Evolutionary conservation across 2,888 invertebrate species (phyloP), one percentile per base, ranked within the genome.

Genomic region (Ornithoptera alexandrae): DNA sequence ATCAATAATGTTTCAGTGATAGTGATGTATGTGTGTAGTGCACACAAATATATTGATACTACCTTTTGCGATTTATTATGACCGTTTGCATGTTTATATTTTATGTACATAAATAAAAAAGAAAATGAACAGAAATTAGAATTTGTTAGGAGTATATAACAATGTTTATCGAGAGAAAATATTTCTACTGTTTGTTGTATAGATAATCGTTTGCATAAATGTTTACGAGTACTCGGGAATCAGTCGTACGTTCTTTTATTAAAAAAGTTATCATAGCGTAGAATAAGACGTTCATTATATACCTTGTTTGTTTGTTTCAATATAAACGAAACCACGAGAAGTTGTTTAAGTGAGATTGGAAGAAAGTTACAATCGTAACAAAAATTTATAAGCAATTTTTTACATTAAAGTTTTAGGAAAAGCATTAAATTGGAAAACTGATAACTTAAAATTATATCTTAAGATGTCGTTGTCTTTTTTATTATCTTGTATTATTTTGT

Each of bases 271-370:
- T 24, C 42, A 24, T 56, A n/a, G 46, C 58, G 42, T 18, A 39
- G 65, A 46, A 22, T 20, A 57, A 65, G 39, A 65, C 30, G 42
- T 59, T 59, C 59, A 46, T 65, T 59, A 12, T 57, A 20, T 65
- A 65, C 57, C 57, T 57, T 53, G 36, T 63, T 56, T 59, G 18
- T 59, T 65, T 65, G 65, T 65, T 58, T 65, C 42, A 46, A 59
- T 59, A 24, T 22, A 58, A 5, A 64, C n/a, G 36, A 64, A 64
- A 65, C 30, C 24, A 65, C 58, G 59, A 65, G 15, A 65, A 65
- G 58, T 65, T 42, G 56, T 53, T 20, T 39, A 18, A 5, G 12
- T 12, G 57, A n/a, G 57, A 58, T 58, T 58, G 22, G 22, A n/a
- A 53, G 53, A 58, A 58, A 58, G 12, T 58, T 58, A 20, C 15